These are phyloP conservation scores for Caenorhabditis sp. DNA, from an alignment of 2,888 invertebrate species.

Conservation along the genomic window DNA sequence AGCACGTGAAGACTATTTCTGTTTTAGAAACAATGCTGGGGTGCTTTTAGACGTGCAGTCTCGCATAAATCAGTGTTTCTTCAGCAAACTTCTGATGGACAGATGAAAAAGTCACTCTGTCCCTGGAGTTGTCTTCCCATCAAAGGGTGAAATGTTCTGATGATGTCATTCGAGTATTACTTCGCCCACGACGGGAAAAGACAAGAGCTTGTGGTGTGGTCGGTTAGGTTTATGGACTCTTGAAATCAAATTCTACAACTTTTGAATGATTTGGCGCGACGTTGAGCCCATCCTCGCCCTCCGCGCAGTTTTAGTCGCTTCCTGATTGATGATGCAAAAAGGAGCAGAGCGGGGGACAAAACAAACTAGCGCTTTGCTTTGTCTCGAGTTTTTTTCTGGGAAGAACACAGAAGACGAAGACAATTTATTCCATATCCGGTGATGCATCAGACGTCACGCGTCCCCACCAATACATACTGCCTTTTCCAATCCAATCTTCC, in stretches of 20 bases:
- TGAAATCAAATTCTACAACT: conserved; percentile 40
- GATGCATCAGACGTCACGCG: neutral
- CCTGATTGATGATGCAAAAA: conserved; percentile 35
- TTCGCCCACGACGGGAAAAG: conserved; percentile 49
- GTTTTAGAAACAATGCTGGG: neutral
- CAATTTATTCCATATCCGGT: conserved; percentile 6
- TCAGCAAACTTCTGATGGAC: too few relatives aligned
- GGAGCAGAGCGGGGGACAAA: conserved; percentile 14
- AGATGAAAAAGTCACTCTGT: neutral
- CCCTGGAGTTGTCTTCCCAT: conserved; percentile 35
- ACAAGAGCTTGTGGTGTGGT: conserved; percentile 16
- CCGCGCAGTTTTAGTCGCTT: conserved; percentile 15
- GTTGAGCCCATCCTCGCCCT: neutral
- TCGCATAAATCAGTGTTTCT: too few relatives aligned
- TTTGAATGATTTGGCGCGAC: conserved; percentile 28
- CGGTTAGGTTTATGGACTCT: conserved; percentile 49
- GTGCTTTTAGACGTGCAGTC: neutral
- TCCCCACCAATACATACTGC: neutral
- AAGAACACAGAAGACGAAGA: conserved; percentile 9
- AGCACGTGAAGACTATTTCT: too few relatives aligned
- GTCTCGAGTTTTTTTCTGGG: conserved; percentile 6
- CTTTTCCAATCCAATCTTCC: neutral
- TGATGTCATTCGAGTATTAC: conserved; percentile 54
- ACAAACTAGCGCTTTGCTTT: neutral
- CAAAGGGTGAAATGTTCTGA: conserved; percentile 13